Percentiles rank a stretch among this genome's conserved stretches.
Conservation (phyloP, 2,113 vertebrate genomes). For the Bubo scandiacus region DNA sequence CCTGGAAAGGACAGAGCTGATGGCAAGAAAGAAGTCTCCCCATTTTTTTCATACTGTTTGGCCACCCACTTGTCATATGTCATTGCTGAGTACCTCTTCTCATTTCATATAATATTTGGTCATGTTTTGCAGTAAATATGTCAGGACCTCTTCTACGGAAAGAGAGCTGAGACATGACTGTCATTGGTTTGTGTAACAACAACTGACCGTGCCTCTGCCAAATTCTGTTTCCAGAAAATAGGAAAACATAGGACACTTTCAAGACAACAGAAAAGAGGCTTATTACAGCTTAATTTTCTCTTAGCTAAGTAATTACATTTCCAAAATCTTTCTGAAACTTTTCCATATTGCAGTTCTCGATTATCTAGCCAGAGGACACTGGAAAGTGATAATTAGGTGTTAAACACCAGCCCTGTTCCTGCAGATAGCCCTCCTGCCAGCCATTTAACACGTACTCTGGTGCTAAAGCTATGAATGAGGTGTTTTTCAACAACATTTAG, state of each 20-base stretch:
- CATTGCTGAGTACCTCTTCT: neutral
- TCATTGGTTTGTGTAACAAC: neutral
- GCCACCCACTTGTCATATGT: neutral
- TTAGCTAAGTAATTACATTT: neutral
- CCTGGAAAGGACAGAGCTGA: neutral
- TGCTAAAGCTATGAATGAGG: constrained; percentile 12
- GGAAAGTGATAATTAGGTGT: constrained; percentile 47
- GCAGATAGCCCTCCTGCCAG: constrained; percentile 30
- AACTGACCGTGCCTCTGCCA: neutral
- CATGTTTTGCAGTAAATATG: neutral
- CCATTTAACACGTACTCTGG: neutral
- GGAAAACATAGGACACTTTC: neutral
- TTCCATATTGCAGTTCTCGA: neutral
- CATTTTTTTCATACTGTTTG: neutral
- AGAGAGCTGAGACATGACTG: neutral
- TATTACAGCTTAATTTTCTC: neutral
- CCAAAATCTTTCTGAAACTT: neutral
- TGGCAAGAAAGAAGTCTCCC: neutral
- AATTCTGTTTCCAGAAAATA: neutral
- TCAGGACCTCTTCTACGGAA: neutral
- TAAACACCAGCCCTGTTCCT: neutral
- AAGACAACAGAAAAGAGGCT: neutral
- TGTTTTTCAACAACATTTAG: constrained; percentile 30
- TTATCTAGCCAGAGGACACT: constrained; percentile 20
- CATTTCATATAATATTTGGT: neutral